These are phyloP conservation scores for Zeus faber DNA, from an alignment of 2,113 vertebrate genomes.

Conservation along the genomic window DNA sequence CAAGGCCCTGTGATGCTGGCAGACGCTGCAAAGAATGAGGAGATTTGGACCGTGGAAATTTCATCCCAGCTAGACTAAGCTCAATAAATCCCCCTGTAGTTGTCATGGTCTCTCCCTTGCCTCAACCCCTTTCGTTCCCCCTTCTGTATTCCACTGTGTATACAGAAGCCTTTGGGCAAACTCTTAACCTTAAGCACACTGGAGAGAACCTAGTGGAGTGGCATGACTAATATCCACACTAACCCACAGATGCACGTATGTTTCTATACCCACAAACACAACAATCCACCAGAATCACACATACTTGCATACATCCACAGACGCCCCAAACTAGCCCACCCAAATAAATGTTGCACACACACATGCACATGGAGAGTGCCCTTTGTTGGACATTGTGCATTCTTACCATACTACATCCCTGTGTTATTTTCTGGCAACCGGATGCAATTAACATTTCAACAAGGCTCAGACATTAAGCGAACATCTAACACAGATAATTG, in stretches of 20 bases:
- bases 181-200: slow-evolving; percentile 47
- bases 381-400: slow-evolving; percentile 46
- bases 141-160: slow-evolving; percentile 39
- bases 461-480: slow-evolving; percentile 62
- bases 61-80: slow-evolving; percentile 26
- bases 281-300: too few relatives aligned
- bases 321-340: too few relatives aligned
- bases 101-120: slow-evolving; percentile 32
- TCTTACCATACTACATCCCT: slow-evolving; percentile 59
- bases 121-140: slow-evolving; percentile 10
- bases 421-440: slow-evolving; percentile 65
- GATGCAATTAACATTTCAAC: slow-evolving; percentile 66
- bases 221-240: slow-evolving; percentile 34
- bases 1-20: slow-evolving; percentile 25
- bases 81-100: slow-evolving; percentile 40
- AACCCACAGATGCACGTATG: slow-evolving; percentile 25
- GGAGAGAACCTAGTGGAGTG: slow-evolving; percentile 35
- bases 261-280: slow-evolving; percentile 10
- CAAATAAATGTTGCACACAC: background rate
- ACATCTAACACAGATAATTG: slow-evolving; percentile 63
- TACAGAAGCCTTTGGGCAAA: slow-evolving; percentile 43
- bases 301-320: too few relatives aligned
- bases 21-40: slow-evolving; percentile 26
- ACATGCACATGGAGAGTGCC: background rate
- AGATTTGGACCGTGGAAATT: slow-evolving; percentile 20